Base-by-base conservation (phyloP, 1,140 invertebrate species). In the Megalonaias nervosa region DNA sequence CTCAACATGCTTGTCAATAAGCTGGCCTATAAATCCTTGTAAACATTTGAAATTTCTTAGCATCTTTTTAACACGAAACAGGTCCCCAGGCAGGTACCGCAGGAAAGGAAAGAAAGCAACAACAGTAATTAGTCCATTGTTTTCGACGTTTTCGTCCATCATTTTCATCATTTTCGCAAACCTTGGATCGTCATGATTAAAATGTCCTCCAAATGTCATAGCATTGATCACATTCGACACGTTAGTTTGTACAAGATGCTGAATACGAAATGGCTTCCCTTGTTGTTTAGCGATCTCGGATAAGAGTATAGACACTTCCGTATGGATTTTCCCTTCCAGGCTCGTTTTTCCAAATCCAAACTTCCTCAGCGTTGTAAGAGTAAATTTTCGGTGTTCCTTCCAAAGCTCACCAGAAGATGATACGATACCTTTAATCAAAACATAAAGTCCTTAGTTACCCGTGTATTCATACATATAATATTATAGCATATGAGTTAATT, bases 281-380 rank as follows among this genome's bases (percentile, higher is more conserved):
- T 65, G 59, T 17, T 48, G 17, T 21, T 60, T 57, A 19, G 62
- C 21, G 26, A 74, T 62, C 62, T 73, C 77, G 26, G 66, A 31
- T 16, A 74, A 0, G 0, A 74, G 38, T 6, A n/a, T 17, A 19
- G 38, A 13, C 19, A 61, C 67, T 62, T 79, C 71, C 56, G 73
- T 67, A 3, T 79, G 71, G 11, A 79, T 68, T 38, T 67, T 73
- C 23, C 38, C 55, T 23, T 74, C 71, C 17, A 73, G 66, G 55
- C 48, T 73, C 15, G 26, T 74, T 65, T 69, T 79, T 13, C 77
- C 77, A 71, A 74, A 74, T 38, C 75, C 75, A 58, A 77, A 77
- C 48, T 77, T 62, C 67, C 67, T 77, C 48, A 77, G 19, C 19
- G 69, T 77, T 14, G 26, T 71, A 19, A 72, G 48, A 11, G 68